A percentile compares a stretch with the other conserved stretches of the same genome.
These are phyloP conservation scores for Haemorhous mexicanus DNA, from an alignment of 2,113 vertebrate species.

Conservation along the genomic window DNA sequence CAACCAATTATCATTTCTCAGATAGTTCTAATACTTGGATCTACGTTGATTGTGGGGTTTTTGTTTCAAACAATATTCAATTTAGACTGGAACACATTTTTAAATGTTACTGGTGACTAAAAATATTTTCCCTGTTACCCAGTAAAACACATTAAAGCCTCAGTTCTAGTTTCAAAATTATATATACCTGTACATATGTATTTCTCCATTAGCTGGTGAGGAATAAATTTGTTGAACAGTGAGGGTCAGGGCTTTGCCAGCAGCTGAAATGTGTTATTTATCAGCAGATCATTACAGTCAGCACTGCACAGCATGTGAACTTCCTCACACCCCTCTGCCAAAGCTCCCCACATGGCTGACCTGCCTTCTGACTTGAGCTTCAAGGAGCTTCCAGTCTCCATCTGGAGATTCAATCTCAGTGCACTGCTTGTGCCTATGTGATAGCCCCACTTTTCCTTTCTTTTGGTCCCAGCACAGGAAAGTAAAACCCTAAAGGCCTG, in stretches of 20 bases:
- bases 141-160: neutral
- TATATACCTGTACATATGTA: neutral
- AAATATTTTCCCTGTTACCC: neutral
- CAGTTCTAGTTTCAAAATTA: neutral
- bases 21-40: slow-evolving; percentile 42
- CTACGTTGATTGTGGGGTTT: neutral
- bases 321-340: slow-evolving; percentile 23
- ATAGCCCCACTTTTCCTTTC: neutral
- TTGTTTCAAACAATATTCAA: neutral
- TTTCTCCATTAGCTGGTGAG: neutral
- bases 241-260: neutral
- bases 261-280: slow-evolving; percentile 46
- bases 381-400: slow-evolving; percentile 10
- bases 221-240: slow-evolving; percentile 2
- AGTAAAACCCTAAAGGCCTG: neutral
- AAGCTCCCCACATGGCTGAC: slow-evolving; percentile 12
- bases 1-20: slow-evolving; percentile 40
- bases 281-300: slow-evolving; percentile 37
- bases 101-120: neutral
- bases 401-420: slow-evolving; percentile 3
- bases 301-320: slow-evolving; percentile 28
- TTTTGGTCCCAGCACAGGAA: neutral
- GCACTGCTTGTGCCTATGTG: neutral
- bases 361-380: neutral
- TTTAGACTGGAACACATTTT: neutral